Evolutionary conservation across 2,113 vertebrate species (phyloP).

Genomic region (Cavia porcellus): DNA sequence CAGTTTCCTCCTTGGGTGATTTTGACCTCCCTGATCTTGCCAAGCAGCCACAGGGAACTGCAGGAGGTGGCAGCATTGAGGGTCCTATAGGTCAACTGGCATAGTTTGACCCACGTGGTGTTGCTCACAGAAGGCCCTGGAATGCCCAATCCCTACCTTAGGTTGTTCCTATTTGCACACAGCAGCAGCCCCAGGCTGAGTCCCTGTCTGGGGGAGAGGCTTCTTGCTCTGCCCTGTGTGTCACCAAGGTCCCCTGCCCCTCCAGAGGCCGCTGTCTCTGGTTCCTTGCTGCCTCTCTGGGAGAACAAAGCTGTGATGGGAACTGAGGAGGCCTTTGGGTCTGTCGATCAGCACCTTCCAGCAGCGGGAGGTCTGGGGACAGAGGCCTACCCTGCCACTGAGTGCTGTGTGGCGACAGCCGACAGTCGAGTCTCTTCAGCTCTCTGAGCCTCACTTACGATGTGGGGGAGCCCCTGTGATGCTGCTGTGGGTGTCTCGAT

Average conservation of each 20-base stretch:
- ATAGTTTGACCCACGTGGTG: rapidly evolving
- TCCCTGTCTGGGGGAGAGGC: neutral
- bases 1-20: neutral
- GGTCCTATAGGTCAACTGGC: neutral
- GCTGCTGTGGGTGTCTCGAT: no score
- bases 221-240: neutral
- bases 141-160: rapidly evolving
- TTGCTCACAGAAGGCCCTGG: neutral
- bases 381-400: neutral
- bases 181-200: neutral
- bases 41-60: rapidly evolving
- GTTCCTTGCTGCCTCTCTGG: neutral
- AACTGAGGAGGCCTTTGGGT: neutral
- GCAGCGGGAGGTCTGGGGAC: no score
- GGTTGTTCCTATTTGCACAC: neutral
- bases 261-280: neutral
- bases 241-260: neutral
- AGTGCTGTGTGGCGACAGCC: neutral
- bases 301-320: neutral
- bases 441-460: neutral
- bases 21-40: no score
- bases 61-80: rapidly evolving
- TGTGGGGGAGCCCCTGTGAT: neutral
- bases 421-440: no score
- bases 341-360: neutral